Conservation (phyloP, 2,113 vertebrate species). For the Anguilla rostrata region DNA sequence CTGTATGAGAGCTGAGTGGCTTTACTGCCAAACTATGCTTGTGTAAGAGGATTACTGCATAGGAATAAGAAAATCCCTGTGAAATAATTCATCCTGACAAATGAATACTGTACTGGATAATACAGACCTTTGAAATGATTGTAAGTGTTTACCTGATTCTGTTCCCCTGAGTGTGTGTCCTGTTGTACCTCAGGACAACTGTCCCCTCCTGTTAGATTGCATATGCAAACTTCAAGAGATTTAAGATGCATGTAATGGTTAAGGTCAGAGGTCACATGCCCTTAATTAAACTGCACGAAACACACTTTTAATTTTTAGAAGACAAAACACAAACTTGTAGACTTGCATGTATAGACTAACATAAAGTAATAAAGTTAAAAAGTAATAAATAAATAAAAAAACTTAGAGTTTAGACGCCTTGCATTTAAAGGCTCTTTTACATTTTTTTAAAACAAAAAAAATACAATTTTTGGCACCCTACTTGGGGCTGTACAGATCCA, state of each 20-base stretch:
- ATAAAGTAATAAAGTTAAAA: no score
- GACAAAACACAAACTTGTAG: no score
- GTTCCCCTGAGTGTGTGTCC: background rate
- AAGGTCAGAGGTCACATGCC: no score
- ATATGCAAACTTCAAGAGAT: no score
- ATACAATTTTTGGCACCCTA: no score
- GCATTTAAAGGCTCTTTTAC: background rate
- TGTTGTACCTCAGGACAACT: background rate
- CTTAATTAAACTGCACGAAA: no score
- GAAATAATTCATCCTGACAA: background rate
- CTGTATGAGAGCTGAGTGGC: constrained; percentile 36
- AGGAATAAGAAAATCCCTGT: constrained; percentile 12
- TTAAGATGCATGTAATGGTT: background rate
- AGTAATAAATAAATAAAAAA: no score
- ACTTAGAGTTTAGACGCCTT: no score
- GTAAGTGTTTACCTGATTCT: background rate
- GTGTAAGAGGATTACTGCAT: constrained; percentile 21
- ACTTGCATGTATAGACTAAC: no score
- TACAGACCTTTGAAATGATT: background rate
- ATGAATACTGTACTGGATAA: background rate
- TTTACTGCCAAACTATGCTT: constrained; percentile 14
- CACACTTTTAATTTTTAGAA: background rate
- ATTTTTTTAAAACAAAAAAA: no score
- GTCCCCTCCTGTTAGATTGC: no score
- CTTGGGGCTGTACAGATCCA: no score